Evolutionary conservation across 2,113 vertebrate species (phyloP), one percentile per base, ranked within the genome.

Genomic region (Catagonus wagneri): DNA sequence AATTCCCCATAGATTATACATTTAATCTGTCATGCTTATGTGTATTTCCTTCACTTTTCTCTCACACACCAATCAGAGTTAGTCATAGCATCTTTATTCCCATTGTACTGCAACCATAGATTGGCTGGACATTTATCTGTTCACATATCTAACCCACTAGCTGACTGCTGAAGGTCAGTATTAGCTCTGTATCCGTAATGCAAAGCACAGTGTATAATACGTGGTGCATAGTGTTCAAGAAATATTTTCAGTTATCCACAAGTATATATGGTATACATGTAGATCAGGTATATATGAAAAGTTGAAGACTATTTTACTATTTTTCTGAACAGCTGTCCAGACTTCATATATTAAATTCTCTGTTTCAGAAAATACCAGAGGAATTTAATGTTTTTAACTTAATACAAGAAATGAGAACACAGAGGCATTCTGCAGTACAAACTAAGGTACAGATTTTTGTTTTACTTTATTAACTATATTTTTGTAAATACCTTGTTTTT

Each of bases 331-430:
- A 44, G 1, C 87, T 95, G 68, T 71, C 14, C 3, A 91, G 27
- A 80, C 9, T 89, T 95, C 74, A 92, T 78, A 1, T 83, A 56
- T 79, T 94, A 66, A 94, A 95, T 68, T 66, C 76, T 98, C 0
- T 97, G 11, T 98, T 98, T 89, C 96, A 99, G 99, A 99, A 99
- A 99, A 99, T 99, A 98, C 99, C 99, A 86, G 99, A 99, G 97
- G 99, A 99, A 96, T 99, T 99, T 98, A 99, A 99, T 90, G 99
- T 99, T 81, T 99, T 99, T 97, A 99, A 98, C 97, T 99, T 99
- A 98, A 99, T 99, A 98, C 99, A 99, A 98, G 99, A 99, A 98
- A 99, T 99, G 99, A 99, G 99, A 98, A 99, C 99, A 3, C 99
- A 99, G 90, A 99, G 99, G 63, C 99, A 99, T 98, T 99, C 99